A percentile compares a stretch with the other conserved stretches of the same genome.
phyloP scores from a whole-genome alignment of 2,113 vertebrate species.

The Salminus brasiliensis region DNA sequence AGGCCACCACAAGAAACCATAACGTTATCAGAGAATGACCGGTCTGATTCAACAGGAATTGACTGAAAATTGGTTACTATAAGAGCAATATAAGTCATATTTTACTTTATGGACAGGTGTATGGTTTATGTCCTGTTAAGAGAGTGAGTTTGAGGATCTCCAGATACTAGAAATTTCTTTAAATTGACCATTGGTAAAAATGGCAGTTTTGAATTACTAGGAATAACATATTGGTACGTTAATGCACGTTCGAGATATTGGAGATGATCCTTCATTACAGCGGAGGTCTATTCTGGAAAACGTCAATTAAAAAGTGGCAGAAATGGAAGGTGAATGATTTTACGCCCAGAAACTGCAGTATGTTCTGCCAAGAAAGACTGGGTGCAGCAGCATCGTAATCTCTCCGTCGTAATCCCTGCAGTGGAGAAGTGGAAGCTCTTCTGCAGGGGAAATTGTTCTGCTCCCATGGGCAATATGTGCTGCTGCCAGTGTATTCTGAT shows the following conservation, averaged over 20 bases:
- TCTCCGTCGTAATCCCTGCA: slow-evolving; percentile 31
- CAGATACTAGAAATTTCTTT: no score
- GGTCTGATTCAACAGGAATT: neutral
- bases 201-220: no score
- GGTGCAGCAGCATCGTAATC: slow-evolving; percentile 27
- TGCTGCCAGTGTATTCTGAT: neutral
- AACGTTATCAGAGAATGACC: neutral
- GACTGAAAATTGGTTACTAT: neutral
- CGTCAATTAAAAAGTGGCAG: neutral
- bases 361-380: slow-evolving; percentile 5
- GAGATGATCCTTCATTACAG: no score
- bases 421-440: slow-evolving; percentile 21
- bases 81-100: neutral
- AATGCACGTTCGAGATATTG: no score
- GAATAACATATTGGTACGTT: no score
- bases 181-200: no score
- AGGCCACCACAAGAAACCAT: neutral
- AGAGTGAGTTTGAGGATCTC: no score
- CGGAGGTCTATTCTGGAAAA: neutral
- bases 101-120: neutral
- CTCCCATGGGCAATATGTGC: neutral
- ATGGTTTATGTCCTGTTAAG: neutral
- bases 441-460: neutral
- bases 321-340: neutral
- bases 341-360: slow-evolving; percentile 3